Conservation (phyloP, 1,140 invertebrate genomes). For the Acromyrmex echinatior region DNA sequence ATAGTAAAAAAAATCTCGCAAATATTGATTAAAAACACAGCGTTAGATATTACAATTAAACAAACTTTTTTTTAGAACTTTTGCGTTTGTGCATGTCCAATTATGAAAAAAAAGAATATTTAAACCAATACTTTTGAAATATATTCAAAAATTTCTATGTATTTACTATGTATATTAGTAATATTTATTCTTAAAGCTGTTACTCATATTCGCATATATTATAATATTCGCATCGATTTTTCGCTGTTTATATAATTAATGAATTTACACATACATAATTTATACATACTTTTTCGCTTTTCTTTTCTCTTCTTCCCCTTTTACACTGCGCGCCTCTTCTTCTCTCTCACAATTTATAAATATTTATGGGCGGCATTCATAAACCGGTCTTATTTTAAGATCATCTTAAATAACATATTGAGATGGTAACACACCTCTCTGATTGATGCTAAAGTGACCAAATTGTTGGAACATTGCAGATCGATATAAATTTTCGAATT, state of each 20-base stretch:
- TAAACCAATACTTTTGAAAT: not conserved
- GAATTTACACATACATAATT: constrained; percentile 17
- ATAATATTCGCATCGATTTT: not conserved
- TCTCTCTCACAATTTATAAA: constrained; percentile 42
- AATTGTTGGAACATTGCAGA: too few relatives aligned
- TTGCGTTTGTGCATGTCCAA: not conserved
- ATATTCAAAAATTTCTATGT: not conserved
- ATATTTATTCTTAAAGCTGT: constrained; percentile 32
- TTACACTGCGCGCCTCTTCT: not conserved
- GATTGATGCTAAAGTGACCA: too few relatives aligned
- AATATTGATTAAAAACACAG: not conserved
- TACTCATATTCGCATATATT: not conserved
- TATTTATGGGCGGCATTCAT: not conserved
- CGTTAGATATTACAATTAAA: not conserved
- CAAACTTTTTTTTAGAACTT: not conserved
- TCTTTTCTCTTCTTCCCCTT: not conserved
- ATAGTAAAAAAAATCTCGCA: not conserved
- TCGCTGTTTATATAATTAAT: not conserved
- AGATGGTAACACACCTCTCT: too few relatives aligned
- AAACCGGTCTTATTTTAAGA: too few relatives aligned
- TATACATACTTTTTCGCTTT: not conserved
- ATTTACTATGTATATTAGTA: not conserved
- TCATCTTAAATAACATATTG: too few relatives aligned
- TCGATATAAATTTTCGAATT: too few relatives aligned
- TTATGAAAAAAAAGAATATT: not conserved